Evolutionary conservation across 2,888 invertebrate genomes (phyloP).

Genomic region (Drosophila aldrichi): DNA sequence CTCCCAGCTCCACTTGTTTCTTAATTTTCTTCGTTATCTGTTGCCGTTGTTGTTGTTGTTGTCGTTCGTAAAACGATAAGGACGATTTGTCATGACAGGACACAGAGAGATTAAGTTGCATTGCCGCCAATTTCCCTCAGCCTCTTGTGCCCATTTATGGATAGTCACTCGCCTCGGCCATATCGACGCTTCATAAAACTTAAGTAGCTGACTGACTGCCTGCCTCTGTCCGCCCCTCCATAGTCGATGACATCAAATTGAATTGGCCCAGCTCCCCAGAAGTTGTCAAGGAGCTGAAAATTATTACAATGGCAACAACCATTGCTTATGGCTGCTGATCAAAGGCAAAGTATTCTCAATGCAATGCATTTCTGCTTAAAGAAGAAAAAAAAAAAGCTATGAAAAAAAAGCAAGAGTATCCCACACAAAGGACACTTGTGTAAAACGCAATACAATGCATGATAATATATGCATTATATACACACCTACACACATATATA

Average conservation of each 20-base stretch:
- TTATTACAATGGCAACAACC: constrained; percentile 43
- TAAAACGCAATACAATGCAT: constrained; percentile 26
- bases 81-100: constrained; percentile 73
- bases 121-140: constrained; percentile 50
- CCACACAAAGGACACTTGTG: constrained; percentile 34
- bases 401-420: not conserved
- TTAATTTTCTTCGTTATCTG: not conserved
- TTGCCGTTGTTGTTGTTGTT: constrained; percentile 2
- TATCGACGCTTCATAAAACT: constrained; percentile 74
- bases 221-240: not conserved
- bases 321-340: constrained; percentile 31
- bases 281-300: constrained; percentile 56
- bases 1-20: constrained; percentile 2
- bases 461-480: constrained; percentile 24
- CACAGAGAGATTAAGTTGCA: constrained; percentile 71
- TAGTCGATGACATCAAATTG: constrained; percentile 57
- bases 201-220: constrained; percentile 58
- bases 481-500: constrained; percentile 1
- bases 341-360: constrained; percentile 34
- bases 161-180: constrained; percentile 42
- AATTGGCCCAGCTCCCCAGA: constrained; percentile 44
- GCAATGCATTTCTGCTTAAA: constrained; percentile 24
- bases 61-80: constrained; percentile 62
- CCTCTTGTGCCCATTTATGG: constrained; percentile 47
- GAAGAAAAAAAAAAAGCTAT: not conserved